Conservation (phyloP, 2,888 invertebrate species). For the Hydraecia micacea region DNA sequence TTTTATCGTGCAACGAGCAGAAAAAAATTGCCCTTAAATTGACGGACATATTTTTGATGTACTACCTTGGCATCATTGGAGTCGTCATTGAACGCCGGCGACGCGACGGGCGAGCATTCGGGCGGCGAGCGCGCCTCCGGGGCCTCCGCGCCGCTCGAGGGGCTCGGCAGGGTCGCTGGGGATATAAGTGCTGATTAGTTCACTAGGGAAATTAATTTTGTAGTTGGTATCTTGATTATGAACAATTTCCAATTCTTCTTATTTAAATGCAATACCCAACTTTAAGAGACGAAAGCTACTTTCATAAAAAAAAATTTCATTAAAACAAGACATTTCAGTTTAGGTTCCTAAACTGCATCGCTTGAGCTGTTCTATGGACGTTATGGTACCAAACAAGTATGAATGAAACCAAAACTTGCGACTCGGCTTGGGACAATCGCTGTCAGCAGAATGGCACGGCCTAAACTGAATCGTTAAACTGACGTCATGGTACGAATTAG, state of each 20-base stretch:
- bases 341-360: too few species aligned
- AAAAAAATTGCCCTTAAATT: not conserved
- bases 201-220: not conserved
- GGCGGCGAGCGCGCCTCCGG: conserved; percentile 69
- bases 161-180: conserved; percentile 82
- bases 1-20: not conserved
- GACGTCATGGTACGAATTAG: too few species aligned
- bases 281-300: not conserved
- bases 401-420: too few species aligned
- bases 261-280: not conserved
- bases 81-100: conserved; percentile 4
- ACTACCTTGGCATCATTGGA: conserved; percentile 19
- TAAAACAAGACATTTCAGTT: too few species aligned
- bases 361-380: too few species aligned
- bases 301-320: too few species aligned
- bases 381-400: too few species aligned
- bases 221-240: not conserved
- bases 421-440: too few species aligned
- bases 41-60: not conserved
- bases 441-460: too few species aligned
- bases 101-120: conserved; percentile 10
- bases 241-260: too few species aligned
- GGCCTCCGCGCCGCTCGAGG: conserved; percentile 83
- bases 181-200: conserved; percentile 6
- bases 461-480: too few species aligned